Base-by-base conservation (phyloP, 1,140 invertebrate species). In the Drosophila murphyi region DNA sequence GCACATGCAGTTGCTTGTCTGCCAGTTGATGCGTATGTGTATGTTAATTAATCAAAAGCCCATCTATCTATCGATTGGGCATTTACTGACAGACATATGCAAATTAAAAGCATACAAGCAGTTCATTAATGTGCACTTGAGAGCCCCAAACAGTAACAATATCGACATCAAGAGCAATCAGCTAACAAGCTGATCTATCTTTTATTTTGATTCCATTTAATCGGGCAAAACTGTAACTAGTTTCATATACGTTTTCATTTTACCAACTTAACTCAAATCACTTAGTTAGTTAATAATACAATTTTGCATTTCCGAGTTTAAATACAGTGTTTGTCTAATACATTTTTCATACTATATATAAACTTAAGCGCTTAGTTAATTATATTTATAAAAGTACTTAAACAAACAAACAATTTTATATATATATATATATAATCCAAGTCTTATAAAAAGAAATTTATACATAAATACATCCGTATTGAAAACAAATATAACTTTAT, bases 31-130 rank as follows among this genome's bases (percentile, higher is more conserved):
- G 41, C 60, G 41, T 31, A 20, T 39, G 50, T 87, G 68, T 87
- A 74, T 87, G 79, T 80, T 82, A 87, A 87, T 87, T 87, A 87
- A 87, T 87, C 83, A 87, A 87, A 88, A 88, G 83, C 83, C 80
- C 79, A 88, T 87, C 83, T 80, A 87, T 87, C 76, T 74, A 79
- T 87, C 82, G 82, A 87, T 87, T 87, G 79, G 73, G 76, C 83
- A 87, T 87, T 87, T 88, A 87, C 83, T 73, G 64, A 69, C 71
- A 87, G 83, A 87, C 83, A 87, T 87, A 87, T 87, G 83, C 83
- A 87, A 87, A 87, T 87, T 79, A 87, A 87, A 87, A 87, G 83
- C 82, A 87, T 87, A 87, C 82, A 87, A 87, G 83, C 83, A 87
- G 79, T 83, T 87, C 83, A 87, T 87, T 87, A 87, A 88, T 82